Base-by-base conservation (phyloP, 2,797 vertebrate genomes). In the Sebastes glaucus region DNA sequence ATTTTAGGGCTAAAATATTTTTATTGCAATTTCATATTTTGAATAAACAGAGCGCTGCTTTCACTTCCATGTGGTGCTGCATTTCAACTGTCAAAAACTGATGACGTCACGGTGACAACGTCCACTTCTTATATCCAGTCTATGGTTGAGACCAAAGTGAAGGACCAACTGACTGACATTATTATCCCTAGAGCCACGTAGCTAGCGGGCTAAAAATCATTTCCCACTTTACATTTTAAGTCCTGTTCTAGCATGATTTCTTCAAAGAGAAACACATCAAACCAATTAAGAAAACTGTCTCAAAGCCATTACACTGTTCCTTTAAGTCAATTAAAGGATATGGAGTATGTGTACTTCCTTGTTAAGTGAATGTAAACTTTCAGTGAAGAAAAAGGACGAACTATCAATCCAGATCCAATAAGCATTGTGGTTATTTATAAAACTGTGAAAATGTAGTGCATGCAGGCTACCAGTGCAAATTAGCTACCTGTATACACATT, bases 401-500 rank as follows among this genome's bases (percentile, higher is more conserved):
- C 46, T 46, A 74, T 74, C 22, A 73, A 56, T 70, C 38, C 16
- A 67, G 23, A 82, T 71, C 68, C 64, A 81, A 84, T 25, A 56
- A 67, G 38, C n/a, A 77, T 52, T 52, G 59, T 77, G 67, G 62
- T 35, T 22, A 72, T 68, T 78, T 78, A 52, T 49, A 59, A 81
- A 80, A 72, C 52, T 23, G 16, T 33, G 73, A 82, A 89, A 86
- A 84, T 67, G 77, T 10, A 76, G 57, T 61, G 80, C 42, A 55
- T 57, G 80, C 42, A 55, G 28, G 53, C 79, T 74, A 86, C 68
- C 74, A 80, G 62, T 35, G 66, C 61, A 84, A 91, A 87, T 90
- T 80, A 92, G 78, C 87, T 90, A 93, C 91, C 92, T 92, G 91
- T 81, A 76, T 71, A 88, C 80, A 90, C 83, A 91, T 92, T 87